These are phyloP conservation scores for Asarcornis scutulata DNA, from an alignment of 2,113 vertebrate genomes.

Conservation along the genomic window DNA sequence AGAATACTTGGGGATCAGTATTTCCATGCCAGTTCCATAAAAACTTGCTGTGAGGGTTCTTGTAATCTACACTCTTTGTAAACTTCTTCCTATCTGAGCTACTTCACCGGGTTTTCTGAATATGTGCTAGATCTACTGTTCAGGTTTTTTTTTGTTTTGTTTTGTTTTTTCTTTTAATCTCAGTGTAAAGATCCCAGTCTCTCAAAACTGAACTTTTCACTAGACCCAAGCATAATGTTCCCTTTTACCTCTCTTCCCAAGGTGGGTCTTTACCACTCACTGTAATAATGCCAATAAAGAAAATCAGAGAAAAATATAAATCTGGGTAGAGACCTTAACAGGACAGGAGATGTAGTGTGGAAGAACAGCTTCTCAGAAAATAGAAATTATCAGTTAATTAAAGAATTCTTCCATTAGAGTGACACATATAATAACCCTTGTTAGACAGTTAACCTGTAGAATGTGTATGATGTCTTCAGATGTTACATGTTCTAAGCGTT, in stretches of 20 bases:
- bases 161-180: neutral
- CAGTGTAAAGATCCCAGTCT: neutral
- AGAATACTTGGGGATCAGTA: neutral
- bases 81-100: neutral
- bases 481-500: neutral
- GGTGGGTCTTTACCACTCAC: neutral
- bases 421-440: neutral
- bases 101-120: neutral
- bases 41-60: neutral
- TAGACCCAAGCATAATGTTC: neutral
- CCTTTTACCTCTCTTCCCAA: neutral
- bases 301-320: neutral
- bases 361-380: neutral
- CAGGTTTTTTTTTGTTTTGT: neutral
- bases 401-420: neutral
- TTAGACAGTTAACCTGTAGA: neutral
- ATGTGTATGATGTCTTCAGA: too few species aligned
- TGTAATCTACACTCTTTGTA: neutral
- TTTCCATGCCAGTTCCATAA: neutral
- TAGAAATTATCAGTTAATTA: neutral
- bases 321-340: neutral
- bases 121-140: neutral
- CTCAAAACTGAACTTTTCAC: neutral
- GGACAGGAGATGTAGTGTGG: neutral
- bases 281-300: neutral